A percentile compares a stretch with the other conserved stretches of the same genome.
Evolutionary conservation across 1,140 invertebrate genomes (phyloP).

Genomic region (Belonocnema kinseyi): DNA sequence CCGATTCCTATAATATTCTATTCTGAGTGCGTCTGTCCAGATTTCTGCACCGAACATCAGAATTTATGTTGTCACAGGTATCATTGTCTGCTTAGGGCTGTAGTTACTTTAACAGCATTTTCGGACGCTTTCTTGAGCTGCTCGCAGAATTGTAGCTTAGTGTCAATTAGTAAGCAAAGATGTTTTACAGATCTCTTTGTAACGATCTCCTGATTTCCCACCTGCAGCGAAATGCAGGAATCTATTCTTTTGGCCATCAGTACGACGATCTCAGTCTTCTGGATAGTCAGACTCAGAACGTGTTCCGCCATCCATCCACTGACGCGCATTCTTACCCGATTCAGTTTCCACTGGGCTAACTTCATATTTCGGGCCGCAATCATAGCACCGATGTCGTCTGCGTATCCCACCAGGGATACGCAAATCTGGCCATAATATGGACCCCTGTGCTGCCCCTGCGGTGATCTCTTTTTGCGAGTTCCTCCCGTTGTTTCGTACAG

Average conservation of each 20-base stretch:
- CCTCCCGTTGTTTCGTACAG: no score
- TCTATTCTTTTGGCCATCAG: slow-evolving; percentile 40
- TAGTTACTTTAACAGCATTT: slow-evolving; percentile 40
- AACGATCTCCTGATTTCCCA: slow-evolving; percentile 25
- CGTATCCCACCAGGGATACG: slow-evolving; percentile 55
- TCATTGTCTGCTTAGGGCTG: slow-evolving; percentile 39
- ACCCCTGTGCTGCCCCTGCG: slow-evolving; percentile 57
- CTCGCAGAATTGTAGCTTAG: slow-evolving; percentile 38
- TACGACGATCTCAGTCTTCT: no score
- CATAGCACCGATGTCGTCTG: slow-evolving; percentile 57
- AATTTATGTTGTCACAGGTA: slow-evolving; percentile 35
- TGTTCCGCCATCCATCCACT: no score
- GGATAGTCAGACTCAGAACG: slow-evolving; percentile 48
- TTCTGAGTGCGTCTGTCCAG: slow-evolving; percentile 12
- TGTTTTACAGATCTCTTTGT: slow-evolving; percentile 45
- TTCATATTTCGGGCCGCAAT: slow-evolving; percentile 41
- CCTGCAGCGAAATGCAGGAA: neutral
- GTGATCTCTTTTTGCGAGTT: slow-evolving; percentile 28
- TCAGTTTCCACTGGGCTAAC: no score
- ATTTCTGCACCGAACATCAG: slow-evolving; percentile 47
- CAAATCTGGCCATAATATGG: slow-evolving; percentile 57
- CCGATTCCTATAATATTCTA: neutral
- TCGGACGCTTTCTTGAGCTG: slow-evolving; percentile 39
- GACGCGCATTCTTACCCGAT: slow-evolving; percentile 33
- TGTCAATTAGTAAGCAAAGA: slow-evolving; percentile 46